Evolutionary conservation across 2,888 invertebrate species (phyloP).

Genomic region (Andrena marginata): DNA sequence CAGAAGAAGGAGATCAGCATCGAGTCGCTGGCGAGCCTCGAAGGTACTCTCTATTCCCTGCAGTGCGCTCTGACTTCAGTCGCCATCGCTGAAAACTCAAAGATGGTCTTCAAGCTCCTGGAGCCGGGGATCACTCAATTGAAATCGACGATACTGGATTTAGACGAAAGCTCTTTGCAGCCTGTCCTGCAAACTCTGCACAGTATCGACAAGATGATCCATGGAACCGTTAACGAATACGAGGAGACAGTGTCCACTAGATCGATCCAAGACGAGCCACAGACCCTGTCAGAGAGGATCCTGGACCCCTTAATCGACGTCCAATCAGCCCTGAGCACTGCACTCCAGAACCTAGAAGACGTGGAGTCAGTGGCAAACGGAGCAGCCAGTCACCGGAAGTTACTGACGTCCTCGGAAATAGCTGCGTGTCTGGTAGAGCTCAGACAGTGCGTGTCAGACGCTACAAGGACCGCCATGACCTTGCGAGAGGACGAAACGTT

Average conservation of each 20-base stretch:
- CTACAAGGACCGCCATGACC: slow-evolving; percentile 79
- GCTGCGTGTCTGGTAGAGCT: slow-evolving; percentile 75
- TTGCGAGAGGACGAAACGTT: slow-evolving; percentile 77
- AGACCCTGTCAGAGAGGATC: slow-evolving; percentile 77
- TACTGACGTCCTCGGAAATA: slow-evolving; percentile 68
- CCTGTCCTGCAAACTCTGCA: slow-evolving; percentile 33
- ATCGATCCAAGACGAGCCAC: slow-evolving; percentile 58
- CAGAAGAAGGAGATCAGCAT: slow-evolving; percentile 44
- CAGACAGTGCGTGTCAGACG: slow-evolving; percentile 78
- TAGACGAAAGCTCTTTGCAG: slow-evolving; percentile 43
- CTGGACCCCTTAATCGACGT: slow-evolving; percentile 80
- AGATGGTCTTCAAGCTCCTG: slow-evolving; percentile 48
- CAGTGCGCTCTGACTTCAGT: slow-evolving; percentile 50
- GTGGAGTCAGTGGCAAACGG: slow-evolving; percentile 65
- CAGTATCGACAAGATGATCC: slow-evolving; percentile 40
- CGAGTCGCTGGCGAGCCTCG: slow-evolving; percentile 53
- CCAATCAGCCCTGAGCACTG: slow-evolving; percentile 77
- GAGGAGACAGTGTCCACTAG: slow-evolving; percentile 36
- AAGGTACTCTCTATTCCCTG: slow-evolving; percentile 60
- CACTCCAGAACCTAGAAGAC: slow-evolving; percentile 76
- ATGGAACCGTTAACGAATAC: slow-evolving; percentile 1
- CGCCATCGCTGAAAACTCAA: slow-evolving; percentile 30
- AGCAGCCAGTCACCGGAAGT: slow-evolving; percentile 35
- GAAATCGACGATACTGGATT: slow-evolving; percentile 19
- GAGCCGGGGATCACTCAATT: slow-evolving; percentile 52